Percentiles rank a stretch among this genome's conserved stretches.
Evolutionary conservation across 1,140 invertebrate species (phyloP).

Genomic region (Tetramorium simillimum): DNA sequence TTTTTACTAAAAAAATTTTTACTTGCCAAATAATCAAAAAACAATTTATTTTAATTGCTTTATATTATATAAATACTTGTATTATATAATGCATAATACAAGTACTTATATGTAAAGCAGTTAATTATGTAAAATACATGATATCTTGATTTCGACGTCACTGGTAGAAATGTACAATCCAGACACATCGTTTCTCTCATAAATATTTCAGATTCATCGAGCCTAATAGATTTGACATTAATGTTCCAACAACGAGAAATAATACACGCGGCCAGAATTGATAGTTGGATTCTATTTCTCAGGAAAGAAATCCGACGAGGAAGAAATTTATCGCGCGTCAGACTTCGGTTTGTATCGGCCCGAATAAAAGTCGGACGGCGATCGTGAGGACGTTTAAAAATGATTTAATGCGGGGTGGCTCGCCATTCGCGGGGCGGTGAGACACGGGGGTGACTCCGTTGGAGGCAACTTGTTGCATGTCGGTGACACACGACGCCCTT

Average conservation of each 20-base stretch:
- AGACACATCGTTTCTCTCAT: background rate
- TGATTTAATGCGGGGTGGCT: conserved; percentile 76
- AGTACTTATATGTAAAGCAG: too few relatives aligned
- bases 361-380: conserved; percentile 74
- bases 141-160: background rate
- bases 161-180: background rate
- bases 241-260: conserved; percentile 6
- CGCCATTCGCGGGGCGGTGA: conserved; percentile 52
- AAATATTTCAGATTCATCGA: conserved; percentile 7
- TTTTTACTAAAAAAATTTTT: background rate
- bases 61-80: background rate
- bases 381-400: conserved; percentile 79
- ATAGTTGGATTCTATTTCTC: conserved; percentile 16
- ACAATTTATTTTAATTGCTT: background rate
- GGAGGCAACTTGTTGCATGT: conserved; percentile 80
- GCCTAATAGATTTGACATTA: background rate
- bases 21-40: background rate
- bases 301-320: background rate
- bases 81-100: background rate
- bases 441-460: conserved; percentile 57
- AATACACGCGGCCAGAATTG: background rate
- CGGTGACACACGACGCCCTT: conserved; percentile 79
- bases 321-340: conserved; percentile 62
- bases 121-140: too few relatives aligned
- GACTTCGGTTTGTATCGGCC: conserved; percentile 69